Evolutionary conservation across 2,113 vertebrate species (phyloP).

Genomic region (Eira barbara): DNA sequence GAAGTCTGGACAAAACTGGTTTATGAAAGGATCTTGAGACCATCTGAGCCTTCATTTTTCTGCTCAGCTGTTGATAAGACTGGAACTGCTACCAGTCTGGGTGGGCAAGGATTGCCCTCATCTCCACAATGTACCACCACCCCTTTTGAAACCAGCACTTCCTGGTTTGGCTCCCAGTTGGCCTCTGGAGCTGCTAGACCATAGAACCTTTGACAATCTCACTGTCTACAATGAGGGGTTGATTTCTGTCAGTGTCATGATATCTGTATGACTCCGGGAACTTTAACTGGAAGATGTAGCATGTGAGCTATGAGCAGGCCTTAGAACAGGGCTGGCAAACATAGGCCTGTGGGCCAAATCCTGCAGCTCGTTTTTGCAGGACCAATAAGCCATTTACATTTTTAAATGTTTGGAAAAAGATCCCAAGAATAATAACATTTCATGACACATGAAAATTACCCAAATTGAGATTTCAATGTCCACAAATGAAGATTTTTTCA

Average conservation of each 20-base stretch:
- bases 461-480: not conserved
- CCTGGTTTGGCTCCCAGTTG: not conserved
- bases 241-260: not conserved
- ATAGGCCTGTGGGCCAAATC: not conserved
- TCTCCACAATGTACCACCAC: accelerated
- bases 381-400: not conserved
- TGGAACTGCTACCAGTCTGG: not conserved
- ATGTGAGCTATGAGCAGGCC: not conserved
- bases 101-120: not conserved
- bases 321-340: not conserved
- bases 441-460: not conserved
- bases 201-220: not conserved
- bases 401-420: not conserved
- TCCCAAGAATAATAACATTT: not conserved
- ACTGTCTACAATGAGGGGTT: accelerated
- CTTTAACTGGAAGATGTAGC: not conserved
- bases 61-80: conserved; percentile 44
- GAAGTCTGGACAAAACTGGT: conserved; percentile 54
- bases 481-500: not conserved
- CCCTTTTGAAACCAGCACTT: accelerated
- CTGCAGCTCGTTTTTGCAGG: not conserved
- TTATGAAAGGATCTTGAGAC: conserved; percentile 53
- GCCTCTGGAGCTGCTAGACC: not conserved
- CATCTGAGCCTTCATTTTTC: conserved; percentile 34
- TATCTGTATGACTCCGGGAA: not conserved